These are phyloP conservation scores for Oopsacas minuta DNA, from an alignment of 37 sponge, comb jelly and placozoan genomes.

Conservation along the genomic window DNA sequence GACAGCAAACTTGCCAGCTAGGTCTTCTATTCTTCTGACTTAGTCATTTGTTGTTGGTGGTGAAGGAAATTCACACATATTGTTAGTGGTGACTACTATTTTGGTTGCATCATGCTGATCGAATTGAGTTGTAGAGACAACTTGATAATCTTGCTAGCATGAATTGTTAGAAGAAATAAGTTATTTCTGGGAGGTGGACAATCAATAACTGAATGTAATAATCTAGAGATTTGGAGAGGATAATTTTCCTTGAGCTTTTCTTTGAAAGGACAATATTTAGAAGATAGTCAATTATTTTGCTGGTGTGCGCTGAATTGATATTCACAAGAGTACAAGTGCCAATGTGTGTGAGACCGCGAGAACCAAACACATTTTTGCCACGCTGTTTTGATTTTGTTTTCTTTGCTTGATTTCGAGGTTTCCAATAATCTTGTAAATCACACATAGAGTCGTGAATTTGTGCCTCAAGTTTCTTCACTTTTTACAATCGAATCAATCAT, in stretches of 20 bases:
- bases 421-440: constrained; percentile 8
- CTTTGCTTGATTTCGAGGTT: not conserved
- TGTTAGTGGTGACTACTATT: constrained; percentile 7
- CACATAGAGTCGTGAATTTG: constrained; percentile 14
- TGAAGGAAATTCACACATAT: not conserved
- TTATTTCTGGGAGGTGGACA: not conserved
- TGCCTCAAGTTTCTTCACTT: not conserved
- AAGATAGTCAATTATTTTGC: constrained; percentile 5
- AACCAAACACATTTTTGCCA: constrained; percentile 12
- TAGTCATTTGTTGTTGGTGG: not conserved
- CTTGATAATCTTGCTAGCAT: not conserved
- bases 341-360: not conserved
- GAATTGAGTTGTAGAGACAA: not conserved
- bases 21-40: not conserved
- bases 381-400: constrained; percentile 3
- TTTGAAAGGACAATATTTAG: not conserved
- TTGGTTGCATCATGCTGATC: constrained; percentile 19
- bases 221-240: constrained; percentile 5
- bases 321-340: constrained; percentile 17
- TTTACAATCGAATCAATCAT: not conserved
- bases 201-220: constrained; percentile 5
- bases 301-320: constrained; percentile 18
- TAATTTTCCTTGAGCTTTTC: not conserved
- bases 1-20: not conserved
- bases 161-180: not conserved